phyloP scores from a whole-genome alignment of 1,140 invertebrate genomes.

The Leucophenga varia region DNA sequence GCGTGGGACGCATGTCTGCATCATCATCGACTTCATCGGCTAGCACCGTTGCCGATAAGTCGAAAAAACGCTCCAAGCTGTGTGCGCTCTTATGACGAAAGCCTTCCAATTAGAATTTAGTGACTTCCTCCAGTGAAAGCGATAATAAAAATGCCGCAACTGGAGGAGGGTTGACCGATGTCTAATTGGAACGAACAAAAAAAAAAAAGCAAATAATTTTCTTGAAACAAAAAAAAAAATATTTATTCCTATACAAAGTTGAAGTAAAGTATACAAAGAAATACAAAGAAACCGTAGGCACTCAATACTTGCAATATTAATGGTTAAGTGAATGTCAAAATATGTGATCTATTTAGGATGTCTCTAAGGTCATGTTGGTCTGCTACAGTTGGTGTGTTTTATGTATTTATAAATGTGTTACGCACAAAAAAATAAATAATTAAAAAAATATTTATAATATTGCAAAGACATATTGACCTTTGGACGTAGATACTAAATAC shows the following conservation, averaged over 20 bases:
- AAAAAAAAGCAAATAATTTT: slow-evolving; percentile 7
- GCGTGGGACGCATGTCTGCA: slow-evolving; percentile 40
- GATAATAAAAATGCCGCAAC: slow-evolving; percentile 41
- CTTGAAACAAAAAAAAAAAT: slow-evolving; percentile 5
- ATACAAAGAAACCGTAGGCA: too few species aligned
- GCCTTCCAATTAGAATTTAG: slow-evolving; percentile 54
- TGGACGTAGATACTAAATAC: too few species aligned
- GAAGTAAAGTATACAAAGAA: slow-evolving; percentile 17
- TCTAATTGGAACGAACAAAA: slow-evolving; percentile 37
- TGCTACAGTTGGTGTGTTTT: too few species aligned
- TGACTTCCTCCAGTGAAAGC: slow-evolving; percentile 38
- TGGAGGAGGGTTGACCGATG: slow-evolving; percentile 49
- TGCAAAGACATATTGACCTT: too few species aligned
- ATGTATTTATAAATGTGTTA: too few species aligned
- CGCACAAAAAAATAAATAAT: too few species aligned
- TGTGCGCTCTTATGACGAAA: slow-evolving; percentile 56
- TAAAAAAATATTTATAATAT: too few species aligned
- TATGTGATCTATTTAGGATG: slow-evolving; percentile 52
- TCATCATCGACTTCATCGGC: slow-evolving; percentile 44
- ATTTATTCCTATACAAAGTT: too few species aligned
- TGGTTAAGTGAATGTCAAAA: slow-evolving; percentile 52
- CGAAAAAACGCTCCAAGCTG: slow-evolving; percentile 54
- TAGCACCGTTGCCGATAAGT: slow-evolving; percentile 39
- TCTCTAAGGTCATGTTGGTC: slow-evolving; percentile 39
- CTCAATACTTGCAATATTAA: slow-evolving; percentile 53